Conservation (phyloP, 2,113 vertebrate species). For the Herpailurus yagouaroundi region DNA sequence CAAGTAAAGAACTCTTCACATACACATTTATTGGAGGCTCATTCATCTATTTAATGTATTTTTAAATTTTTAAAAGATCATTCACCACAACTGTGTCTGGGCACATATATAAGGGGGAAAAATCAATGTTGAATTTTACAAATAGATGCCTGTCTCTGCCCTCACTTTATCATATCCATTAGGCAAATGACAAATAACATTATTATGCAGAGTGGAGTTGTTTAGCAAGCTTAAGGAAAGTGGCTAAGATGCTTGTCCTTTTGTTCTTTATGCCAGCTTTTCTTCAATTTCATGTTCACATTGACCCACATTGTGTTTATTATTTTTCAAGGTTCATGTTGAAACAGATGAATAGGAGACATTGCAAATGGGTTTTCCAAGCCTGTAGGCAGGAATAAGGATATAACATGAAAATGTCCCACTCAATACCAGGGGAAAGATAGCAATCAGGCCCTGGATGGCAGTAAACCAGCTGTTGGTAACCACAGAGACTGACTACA, state of each 20-base stretch:
- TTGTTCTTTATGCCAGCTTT: neutral
- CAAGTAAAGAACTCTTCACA: neutral
- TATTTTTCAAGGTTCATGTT: neutral
- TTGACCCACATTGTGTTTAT: neutral
- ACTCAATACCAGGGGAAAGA: neutral
- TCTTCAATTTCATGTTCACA: neutral
- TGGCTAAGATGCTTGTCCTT: neutral
- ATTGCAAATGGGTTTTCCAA: neutral
- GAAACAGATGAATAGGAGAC: neutral
- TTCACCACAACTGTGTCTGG: neutral
- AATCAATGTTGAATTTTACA: slow-evolving; percentile 57
- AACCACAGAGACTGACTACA: neutral
- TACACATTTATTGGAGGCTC: neutral
- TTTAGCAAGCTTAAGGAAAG: neutral
- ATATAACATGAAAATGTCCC: neutral
- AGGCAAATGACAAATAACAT: neutral
- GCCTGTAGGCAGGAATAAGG: neutral
- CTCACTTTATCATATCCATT: neutral
- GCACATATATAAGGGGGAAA: neutral
- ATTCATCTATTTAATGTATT: slow-evolving; percentile 52
- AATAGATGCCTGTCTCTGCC: neutral
- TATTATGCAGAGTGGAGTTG: neutral
- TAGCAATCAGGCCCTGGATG: neutral
- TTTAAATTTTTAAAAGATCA: slow-evolving; percentile 64
- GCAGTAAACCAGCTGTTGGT: neutral